phyloP scores from a whole-genome alignment of 2,113 vertebrate species.

The Strix aluco region DNA sequence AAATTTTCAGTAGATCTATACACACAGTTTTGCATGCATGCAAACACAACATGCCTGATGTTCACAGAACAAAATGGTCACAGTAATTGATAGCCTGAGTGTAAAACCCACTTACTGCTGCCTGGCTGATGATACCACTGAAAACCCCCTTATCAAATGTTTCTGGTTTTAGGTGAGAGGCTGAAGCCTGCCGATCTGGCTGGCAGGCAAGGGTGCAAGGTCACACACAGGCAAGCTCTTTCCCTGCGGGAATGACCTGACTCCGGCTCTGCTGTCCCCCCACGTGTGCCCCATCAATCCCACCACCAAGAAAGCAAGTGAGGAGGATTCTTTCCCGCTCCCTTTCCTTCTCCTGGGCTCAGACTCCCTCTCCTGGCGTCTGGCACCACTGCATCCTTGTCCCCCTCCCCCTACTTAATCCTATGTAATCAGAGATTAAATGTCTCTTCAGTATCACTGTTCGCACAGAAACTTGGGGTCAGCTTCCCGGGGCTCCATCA shows the following conservation, averaged over 20 bases:
- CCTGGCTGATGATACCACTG: neutral
- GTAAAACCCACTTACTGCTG: neutral
- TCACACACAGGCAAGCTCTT: neutral
- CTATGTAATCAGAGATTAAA: neutral
- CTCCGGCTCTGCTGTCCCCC: neutral
- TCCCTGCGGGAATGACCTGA: neutral
- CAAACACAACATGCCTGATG: neutral
- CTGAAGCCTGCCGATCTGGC: neutral
- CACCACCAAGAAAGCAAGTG: neutral
- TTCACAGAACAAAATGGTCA: neutral
- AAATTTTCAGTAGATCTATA: neutral
- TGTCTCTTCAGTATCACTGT: neutral
- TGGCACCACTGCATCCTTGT: neutral
- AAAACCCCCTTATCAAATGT: neutral
- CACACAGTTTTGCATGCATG: neutral
- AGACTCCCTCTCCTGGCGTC: conserved; percentile 39
- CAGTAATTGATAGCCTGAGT: neutral
- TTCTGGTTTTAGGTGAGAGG: neutral
- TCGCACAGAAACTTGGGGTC: neutral
- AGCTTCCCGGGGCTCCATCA: neutral
- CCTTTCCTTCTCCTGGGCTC: neutral
- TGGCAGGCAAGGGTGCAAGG: neutral
- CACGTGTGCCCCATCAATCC: neutral
- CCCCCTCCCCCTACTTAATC: neutral
- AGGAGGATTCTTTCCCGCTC: neutral